These are phyloP conservation scores for Takifugu flavidus DNA, from an alignment of 2,113 vertebrate genomes.

Conservation along the genomic window DNA sequence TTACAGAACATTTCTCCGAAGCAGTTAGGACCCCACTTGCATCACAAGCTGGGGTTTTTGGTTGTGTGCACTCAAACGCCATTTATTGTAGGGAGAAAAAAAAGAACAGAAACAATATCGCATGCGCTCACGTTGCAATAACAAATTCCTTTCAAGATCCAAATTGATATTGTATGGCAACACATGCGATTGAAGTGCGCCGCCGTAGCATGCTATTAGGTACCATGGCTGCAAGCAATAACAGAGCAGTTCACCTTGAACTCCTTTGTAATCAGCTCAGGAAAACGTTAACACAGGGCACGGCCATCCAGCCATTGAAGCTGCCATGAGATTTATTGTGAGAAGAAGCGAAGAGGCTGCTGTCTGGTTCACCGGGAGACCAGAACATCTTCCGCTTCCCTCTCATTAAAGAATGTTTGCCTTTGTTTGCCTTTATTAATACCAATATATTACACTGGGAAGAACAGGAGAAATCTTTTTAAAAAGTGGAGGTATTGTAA, in stretches of 20 bases:
- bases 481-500: constrained; percentile 65
- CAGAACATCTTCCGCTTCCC: constrained; percentile 50
- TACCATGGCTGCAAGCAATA: constrained; percentile 56
- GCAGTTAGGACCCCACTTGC: constrained; percentile 45
- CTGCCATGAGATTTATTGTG: constrained; percentile 69
- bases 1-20: constrained; percentile 62
- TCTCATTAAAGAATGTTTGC: constrained; percentile 66
- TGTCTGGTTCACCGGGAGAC: constrained; percentile 63
- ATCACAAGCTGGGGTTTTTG: constrained; percentile 25
- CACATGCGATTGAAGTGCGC: constrained; percentile 50
- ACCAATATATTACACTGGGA: constrained; percentile 71
- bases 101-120: too few relatives aligned
- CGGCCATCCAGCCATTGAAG: constrained; percentile 54
- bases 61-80: constrained; percentile 41
- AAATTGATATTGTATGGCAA: constrained; percentile 64
- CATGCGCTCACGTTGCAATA: constrained; percentile 35
- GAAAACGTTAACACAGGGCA: constrained; percentile 58
- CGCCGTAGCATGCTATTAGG: constrained; percentile 50
- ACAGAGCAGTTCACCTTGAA: constrained; percentile 59
- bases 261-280: constrained; percentile 65
- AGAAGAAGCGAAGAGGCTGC: constrained; percentile 59
- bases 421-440: constrained; percentile 78
- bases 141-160: constrained; percentile 43
- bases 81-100: constrained; percentile 14
- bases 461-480: constrained; percentile 27